These are phyloP conservation scores for Beaufortia kweichowensis DNA, from an alignment of 2,113 vertebrate genomes.

Conservation along the genomic window DNA sequence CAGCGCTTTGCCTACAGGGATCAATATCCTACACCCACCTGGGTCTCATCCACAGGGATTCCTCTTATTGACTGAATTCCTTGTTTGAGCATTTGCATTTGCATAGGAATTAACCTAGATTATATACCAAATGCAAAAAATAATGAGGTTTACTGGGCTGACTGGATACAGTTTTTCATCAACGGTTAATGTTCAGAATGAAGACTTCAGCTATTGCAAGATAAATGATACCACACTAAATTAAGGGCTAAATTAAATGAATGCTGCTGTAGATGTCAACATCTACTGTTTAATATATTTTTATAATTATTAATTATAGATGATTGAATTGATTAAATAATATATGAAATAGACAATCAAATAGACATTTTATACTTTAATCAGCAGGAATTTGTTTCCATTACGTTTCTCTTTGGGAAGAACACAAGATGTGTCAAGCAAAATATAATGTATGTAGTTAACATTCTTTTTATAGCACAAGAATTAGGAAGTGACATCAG, in stretches of 20 bases:
- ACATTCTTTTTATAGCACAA: background rate
- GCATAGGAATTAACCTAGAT: background rate
- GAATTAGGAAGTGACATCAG: background rate
- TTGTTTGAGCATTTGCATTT: constrained; percentile 10
- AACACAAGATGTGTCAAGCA: background rate
- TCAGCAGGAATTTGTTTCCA: no score
- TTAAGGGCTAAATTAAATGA: no score
- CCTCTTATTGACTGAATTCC: constrained; percentile 13
- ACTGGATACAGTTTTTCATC: no score
- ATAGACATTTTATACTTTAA: no score
- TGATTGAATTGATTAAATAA: no score
- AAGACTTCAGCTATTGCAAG: no score
- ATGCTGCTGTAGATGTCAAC: background rate
- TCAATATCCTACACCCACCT: constrained; percentile 7
- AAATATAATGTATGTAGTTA: no score
- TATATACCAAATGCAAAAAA: no score
- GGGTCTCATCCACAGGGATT: constrained; percentile 26
- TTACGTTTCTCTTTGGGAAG: background rate
- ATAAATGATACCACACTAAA: background rate
- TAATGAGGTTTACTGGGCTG: no score
- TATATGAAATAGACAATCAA: no score
- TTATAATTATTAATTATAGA: no score
- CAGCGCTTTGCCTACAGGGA: background rate
- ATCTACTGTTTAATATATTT: background rate
- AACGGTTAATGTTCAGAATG: no score